Evolutionary conservation across 2,888 invertebrate genomes (phyloP), one percentile per base, ranked within the genome.

Genomic region (Cantharis rufa): DNA sequence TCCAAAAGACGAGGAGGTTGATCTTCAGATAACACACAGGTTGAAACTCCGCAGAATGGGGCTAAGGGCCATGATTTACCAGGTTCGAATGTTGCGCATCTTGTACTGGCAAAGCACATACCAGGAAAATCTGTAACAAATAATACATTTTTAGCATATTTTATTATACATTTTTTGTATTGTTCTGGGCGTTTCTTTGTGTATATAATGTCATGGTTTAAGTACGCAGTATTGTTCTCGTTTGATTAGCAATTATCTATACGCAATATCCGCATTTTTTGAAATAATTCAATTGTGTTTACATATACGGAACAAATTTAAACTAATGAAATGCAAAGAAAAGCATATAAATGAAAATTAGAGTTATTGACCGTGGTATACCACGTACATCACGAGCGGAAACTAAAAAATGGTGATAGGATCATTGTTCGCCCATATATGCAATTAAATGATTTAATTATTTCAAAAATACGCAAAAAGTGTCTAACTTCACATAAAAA

Each of bases 41-140:
- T 95, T 83, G 95, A 95, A 82, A 95, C 93, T n/a, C 96, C 96
- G 85, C 96, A 96, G 93, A 96, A 96, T 5, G 96, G 96, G 2
- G 94, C 90, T 83, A 96, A 88, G 74, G 96, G 96, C 96, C 96
- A 96, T 77, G 93, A 90, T 88, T 95, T 93, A 79, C 93, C 94
- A 2, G 95, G 95, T 86, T 96, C 95, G 72, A 96, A 93, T 13
- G 96, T 96, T 62, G 95, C 95, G 88, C 96, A 97, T 75, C 93
- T 92, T 75, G 96, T 97, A 7, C 96, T 96, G 0, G 96, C 96
- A 89, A 96, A 97, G 86, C 96, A 97, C 92, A 94, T 92, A 62
- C 95, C 95, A 69, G 96, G 96, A 91, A 96, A 97, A 88, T 97
- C 96, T 93, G 87, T 0, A 88, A 89, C 78, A 74, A 16, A 48